A percentile compares a stretch with the other conserved stretches of the same genome.
Conservation (phyloP, 92 coral and sea anemone genomes). For the Diadumene lineata region DNA sequence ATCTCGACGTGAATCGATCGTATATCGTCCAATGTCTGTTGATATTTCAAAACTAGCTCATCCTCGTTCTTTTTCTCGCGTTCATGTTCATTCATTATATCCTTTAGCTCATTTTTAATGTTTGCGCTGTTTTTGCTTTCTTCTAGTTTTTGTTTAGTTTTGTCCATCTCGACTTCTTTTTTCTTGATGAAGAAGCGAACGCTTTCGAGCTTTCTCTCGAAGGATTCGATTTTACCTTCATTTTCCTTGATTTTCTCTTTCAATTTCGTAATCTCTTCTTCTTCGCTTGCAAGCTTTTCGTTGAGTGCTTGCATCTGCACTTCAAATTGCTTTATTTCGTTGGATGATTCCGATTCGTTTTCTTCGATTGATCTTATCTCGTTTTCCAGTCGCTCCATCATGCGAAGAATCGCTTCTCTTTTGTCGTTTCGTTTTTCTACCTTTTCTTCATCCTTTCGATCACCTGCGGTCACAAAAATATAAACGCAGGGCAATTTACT, state of each 20-base stretch:
- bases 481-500: too few relatives aligned
- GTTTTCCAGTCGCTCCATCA: conserved; percentile 84
- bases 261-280: conserved; percentile 58
- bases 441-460: conserved; percentile 37
- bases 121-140: conserved; percentile 49
- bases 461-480: not conserved
- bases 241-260: conserved; percentile 59
- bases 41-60: conserved; percentile 63
- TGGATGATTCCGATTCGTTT: conserved; percentile 48
- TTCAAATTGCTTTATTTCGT: conserved; percentile 68
- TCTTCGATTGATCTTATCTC: conserved; percentile 72
- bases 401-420: conserved; percentile 69
- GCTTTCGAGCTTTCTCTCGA: conserved; percentile 70
- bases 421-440: conserved; percentile 43
- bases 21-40: conserved; percentile 62
- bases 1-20: conserved; percentile 77
- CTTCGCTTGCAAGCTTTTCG: conserved; percentile 53
- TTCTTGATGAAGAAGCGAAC: conserved; percentile 79
- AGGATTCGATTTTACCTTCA: conserved; percentile 56
- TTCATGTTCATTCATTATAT: conserved; percentile 62
- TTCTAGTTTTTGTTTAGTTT: conserved; percentile 62
- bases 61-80: conserved; percentile 61
- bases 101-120: conserved; percentile 71
- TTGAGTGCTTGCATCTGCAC: conserved; percentile 66
- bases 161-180: conserved; percentile 75